phyloP scores from a whole-genome alignment of 2,797 vertebrate genomes.

The Pelodytes ibericus region DNA sequence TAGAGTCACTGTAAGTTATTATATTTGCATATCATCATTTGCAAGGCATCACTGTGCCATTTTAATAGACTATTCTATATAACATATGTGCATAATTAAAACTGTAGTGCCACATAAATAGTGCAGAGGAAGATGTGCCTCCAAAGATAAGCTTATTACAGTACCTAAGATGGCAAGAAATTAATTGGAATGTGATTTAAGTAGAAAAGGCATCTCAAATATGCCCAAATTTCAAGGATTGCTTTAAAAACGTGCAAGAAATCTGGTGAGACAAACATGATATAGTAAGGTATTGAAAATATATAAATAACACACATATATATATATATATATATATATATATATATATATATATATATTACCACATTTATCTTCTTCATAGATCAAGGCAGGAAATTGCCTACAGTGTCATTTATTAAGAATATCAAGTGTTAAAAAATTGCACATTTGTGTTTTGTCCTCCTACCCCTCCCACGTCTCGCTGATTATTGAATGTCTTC shows the following conservation, averaged over 20 bases:
- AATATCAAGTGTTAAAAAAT: no score
- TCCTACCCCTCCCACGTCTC: no score
- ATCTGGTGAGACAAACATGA: background rate
- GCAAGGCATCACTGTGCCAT: conserved; percentile 1
- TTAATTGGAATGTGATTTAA: background rate
- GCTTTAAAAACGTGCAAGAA: background rate
- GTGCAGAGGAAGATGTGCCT: background rate
- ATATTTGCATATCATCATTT: conserved; percentile 8
- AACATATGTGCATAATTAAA: conserved; percentile 2
- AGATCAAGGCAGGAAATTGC: no score
- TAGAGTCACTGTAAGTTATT: background rate
- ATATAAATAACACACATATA: no score
- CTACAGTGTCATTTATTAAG: no score
- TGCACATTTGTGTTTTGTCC: background rate
- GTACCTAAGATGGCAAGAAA: background rate
- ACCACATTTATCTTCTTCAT: no score
- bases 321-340: no score
- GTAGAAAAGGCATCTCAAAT: background rate
- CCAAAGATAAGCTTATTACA: background rate
- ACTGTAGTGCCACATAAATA: conserved; percentile 2
- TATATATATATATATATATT: no score
- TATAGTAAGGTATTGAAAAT: no score
- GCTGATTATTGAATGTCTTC: no score
- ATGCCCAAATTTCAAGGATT: background rate
- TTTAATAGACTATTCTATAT: background rate